Evolutionary conservation across 2,113 vertebrate species (phyloP).

Genomic region (Cygnus atratus): DNA sequence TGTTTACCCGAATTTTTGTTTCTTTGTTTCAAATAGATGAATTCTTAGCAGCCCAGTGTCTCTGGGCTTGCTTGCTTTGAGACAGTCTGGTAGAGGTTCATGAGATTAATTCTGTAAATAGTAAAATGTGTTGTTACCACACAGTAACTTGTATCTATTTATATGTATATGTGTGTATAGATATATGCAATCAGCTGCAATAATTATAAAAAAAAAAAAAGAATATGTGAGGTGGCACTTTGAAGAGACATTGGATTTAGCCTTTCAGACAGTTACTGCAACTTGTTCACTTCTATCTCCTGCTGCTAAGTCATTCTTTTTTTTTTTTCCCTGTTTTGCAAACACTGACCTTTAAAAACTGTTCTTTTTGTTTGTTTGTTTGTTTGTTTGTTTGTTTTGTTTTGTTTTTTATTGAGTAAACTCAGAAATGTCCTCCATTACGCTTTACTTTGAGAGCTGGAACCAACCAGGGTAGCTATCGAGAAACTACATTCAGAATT

Average conservation of each 20-base stretch:
- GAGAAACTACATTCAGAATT: neutral
- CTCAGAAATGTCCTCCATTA: neutral
- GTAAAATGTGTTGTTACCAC: neutral
- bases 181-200: neutral
- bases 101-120: neutral
- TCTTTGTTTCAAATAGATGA: neutral
- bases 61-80: neutral
- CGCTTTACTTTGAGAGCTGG: neutral
- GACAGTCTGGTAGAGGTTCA: neutral
- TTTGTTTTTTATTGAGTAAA: neutral
- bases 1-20: neutral
- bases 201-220: neutral
- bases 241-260: neutral
- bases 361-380: neutral
- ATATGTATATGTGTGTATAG: neutral
- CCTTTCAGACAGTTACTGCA: neutral
- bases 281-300: neutral
- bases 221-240: neutral
- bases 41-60: neutral
- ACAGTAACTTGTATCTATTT: neutral
- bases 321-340: neutral
- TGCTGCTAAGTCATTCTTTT: neutral
- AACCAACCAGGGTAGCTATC: neutral
- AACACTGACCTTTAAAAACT: neutral
- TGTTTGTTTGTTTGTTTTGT: neutral